These are phyloP conservation scores for Salminus brasiliensis DNA, from an alignment of 2,113 vertebrate genomes.

Conservation along the genomic window DNA sequence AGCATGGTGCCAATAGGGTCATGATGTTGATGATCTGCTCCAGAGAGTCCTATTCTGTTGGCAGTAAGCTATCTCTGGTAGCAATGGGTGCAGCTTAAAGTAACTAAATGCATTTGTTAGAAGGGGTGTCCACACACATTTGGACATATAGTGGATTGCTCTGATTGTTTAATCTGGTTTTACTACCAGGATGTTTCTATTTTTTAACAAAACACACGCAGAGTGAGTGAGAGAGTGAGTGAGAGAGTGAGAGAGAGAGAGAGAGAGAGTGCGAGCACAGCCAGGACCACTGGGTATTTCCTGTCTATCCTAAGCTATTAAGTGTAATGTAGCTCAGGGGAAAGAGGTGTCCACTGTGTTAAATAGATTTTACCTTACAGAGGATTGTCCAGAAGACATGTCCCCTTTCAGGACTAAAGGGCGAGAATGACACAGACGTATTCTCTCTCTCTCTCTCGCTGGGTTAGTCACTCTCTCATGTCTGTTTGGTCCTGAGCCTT, in stretches of 20 bases:
- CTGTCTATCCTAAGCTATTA: slow-evolving; percentile 35
- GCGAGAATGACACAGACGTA: slow-evolving; percentile 29
- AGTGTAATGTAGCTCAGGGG: slow-evolving; percentile 35
- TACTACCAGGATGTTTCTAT: no score
- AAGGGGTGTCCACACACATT: no score
- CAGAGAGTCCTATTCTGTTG: no score
- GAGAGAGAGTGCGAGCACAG: no score
- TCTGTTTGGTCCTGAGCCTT: slow-evolving; percentile 9
- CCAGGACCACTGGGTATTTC: slow-evolving; percentile 18
- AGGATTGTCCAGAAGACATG: slow-evolving; percentile 41
- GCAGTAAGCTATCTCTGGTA: no score
- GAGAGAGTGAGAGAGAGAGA: background rate
- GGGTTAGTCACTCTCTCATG: slow-evolving; percentile 32
- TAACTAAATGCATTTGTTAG: no score
- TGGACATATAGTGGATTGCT: no score
- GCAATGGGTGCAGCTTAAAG: no score
- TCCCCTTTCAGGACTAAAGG: slow-evolving; percentile 8
- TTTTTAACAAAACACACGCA: background rate
- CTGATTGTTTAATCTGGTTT: no score
- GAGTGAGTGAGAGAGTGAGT: no score
- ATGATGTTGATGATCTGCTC: no score
- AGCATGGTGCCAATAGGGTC: no score
- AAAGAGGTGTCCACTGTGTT: slow-evolving; percentile 37
- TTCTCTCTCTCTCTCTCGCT: slow-evolving; percentile 10
- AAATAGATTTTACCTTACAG: slow-evolving; percentile 37